Conservation (phyloP, 2,888 invertebrate species). For the Conops quadrifasciatus region DNA sequence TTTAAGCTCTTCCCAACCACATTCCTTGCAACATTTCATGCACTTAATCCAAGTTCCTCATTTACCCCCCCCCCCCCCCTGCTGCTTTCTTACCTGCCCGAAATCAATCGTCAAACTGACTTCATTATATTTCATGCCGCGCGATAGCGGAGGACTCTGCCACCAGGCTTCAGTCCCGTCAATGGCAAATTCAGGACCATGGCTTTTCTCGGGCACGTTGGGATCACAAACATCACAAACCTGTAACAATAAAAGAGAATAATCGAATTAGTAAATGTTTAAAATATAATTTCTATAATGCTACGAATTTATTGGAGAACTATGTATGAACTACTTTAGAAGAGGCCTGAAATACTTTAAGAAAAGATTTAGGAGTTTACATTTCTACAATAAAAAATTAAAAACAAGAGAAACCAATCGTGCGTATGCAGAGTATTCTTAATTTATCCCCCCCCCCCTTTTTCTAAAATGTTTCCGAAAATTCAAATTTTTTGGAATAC, state of each 20-base stretch:
- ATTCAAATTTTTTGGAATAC: conserved; percentile 25
- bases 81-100: conserved; percentile 79
- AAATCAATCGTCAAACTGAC: conserved; percentile 97
- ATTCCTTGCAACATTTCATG: not conserved
- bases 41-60: not conserved
- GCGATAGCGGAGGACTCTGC: conserved; percentile 97
- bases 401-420: no score
- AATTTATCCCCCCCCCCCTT: no score
- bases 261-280: not conserved
- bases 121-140: conserved; percentile 96
- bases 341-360: no score
- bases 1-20: not conserved
- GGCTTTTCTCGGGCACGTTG: conserved; percentile 76
- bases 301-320: no score
- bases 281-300: not conserved
- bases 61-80: not conserved
- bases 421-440: no score
- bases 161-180: conserved; percentile 98
- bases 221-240: conserved; percentile 93
- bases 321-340: no score
- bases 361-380: no score
- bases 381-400: no score
- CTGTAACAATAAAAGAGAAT: conserved; percentile 66
- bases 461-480: conserved; percentile 35
- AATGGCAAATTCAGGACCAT: conserved; percentile 91